Base-by-base conservation (phyloP, 2,888 invertebrate genomes). In the Stratiomys singularior region DNA sequence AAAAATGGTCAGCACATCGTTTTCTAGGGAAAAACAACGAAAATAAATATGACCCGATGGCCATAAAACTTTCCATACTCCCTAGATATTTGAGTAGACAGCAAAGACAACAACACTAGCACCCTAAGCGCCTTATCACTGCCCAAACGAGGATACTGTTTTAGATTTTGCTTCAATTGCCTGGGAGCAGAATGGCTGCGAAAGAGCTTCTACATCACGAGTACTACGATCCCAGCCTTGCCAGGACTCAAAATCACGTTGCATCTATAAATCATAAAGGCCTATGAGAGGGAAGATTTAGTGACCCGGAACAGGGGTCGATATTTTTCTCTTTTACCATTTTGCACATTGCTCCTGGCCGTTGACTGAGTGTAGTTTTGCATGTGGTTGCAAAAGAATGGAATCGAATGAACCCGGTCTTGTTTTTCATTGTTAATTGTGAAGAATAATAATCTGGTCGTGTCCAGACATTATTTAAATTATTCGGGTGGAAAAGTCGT, bases 61-160 rank as follows among this genome's bases (percentile, higher is more conserved):
- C 30, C 11, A 72, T 72, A 72, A 72, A 72, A 72, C 56, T 58
- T 72, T 56, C 21, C 56, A 58, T 56, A 72, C 71, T 72, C 18
- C 56, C 56, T 15, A 52, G 30, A 72, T 56, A 52, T 71, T 21
- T 27, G 11, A n/a, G 28, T 60, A 23, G 15, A 27, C 46, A 18
- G 21, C 67, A 18, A 23, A 1, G 23, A 23, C 28, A 9, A 1
- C 37, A 5, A 37, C 9, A 37, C 1, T 1, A 28, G 58, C 18
- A 60, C 23, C 25, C 0, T 60, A 15, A 18, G 23, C 13, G 15
- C 52, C 23, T 25, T 60, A 60, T 21, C 60, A 60, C 60, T 11
- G 18, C 5, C 21, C 18, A 30, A 56, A 72, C 7, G 56, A 1
- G 72, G 56, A 52, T 37, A 58, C 18, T 18, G 30, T 56, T 28